Percentiles rank a stretch among this genome's conserved stretches.
Evolutionary conservation across 2,888 invertebrate species (phyloP).

Genomic region (Allophyes oxyacanthae): DNA sequence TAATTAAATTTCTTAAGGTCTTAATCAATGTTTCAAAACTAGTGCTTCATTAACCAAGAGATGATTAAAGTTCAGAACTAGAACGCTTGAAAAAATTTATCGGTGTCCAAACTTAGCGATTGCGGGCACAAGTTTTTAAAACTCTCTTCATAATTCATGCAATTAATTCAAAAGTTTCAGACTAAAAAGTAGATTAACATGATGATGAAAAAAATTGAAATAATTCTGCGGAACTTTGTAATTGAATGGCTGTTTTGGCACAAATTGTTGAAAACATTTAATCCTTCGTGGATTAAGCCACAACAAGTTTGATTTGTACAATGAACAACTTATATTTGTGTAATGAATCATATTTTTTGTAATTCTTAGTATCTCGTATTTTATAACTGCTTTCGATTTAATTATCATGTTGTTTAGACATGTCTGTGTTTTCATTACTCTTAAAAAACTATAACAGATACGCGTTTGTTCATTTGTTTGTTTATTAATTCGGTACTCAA

Average conservation of each 20-base stretch:
- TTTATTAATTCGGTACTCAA: slow-evolving; percentile 35
- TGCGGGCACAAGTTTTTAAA: slow-evolving; percentile 17
- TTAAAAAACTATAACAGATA: slow-evolving; percentile 31
- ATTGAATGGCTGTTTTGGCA: too few species aligned
- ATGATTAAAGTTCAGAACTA: slow-evolving; percentile 23
- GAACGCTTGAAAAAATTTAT: slow-evolving; percentile 20
- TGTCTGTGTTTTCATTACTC: slow-evolving; percentile 23
- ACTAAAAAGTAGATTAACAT: not conserved
- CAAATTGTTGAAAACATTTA: too few species aligned
- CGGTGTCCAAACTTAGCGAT: slow-evolving; percentile 18
- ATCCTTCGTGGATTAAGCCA: too few species aligned
- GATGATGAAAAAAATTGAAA: too few species aligned
- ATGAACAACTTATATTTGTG: too few species aligned
- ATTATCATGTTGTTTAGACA: slow-evolving; percentile 21
- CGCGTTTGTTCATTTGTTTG: slow-evolving; percentile 25
- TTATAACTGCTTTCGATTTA: not conserved
- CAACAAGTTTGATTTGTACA: too few species aligned
- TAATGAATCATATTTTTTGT: too few species aligned
- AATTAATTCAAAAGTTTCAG: slow-evolving; percentile 1
- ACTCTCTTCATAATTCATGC: slow-evolving; percentile 8
- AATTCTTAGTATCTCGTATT: too few species aligned
- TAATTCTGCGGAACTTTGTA: too few species aligned
- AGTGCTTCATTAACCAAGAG: slow-evolving; percentile 4
- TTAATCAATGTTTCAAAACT: too few species aligned
- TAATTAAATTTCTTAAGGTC: too few species aligned